These are phyloP conservation scores for Henricia sp. DNA, from an alignment of 53 echinoderm and acorn worm species.

Conservation along the genomic window DNA sequence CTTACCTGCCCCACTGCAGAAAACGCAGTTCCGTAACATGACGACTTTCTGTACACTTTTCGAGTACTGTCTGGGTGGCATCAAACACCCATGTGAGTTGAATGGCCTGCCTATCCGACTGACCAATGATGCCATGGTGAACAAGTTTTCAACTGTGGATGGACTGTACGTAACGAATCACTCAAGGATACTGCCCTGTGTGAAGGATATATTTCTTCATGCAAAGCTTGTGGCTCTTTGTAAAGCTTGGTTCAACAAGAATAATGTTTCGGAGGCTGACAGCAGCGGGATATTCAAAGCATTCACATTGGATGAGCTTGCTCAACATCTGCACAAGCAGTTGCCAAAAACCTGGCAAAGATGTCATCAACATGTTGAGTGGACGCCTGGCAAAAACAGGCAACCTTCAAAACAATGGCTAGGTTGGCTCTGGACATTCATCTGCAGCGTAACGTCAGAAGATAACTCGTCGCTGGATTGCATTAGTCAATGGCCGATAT, in stretches of 20 bases:
- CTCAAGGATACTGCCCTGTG: conserved; percentile 5
- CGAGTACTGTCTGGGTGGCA: conserved; percentile 41
- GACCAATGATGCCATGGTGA: conserved; percentile 47
- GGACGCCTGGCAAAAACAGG: conserved; percentile 40
- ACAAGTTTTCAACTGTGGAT: conserved; percentile 20
- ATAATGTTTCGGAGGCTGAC: background rate
- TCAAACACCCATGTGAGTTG: background rate
- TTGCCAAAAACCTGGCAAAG: conserved; percentile 44
- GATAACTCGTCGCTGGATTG: background rate
- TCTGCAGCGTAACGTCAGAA: conserved; percentile 18
- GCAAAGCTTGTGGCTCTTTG: background rate
- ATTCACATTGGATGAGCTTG: conserved; percentile 50
- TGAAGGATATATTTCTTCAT: conserved; percentile 46
- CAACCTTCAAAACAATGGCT: conserved; percentile 48
- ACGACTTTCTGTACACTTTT: conserved; percentile 11
- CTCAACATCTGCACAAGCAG: background rate
- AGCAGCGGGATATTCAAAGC: conserved; percentile 48
- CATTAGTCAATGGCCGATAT: conserved; percentile 49
- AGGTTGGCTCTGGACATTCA: conserved; percentile 18
- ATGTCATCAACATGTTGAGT: conserved; percentile 26
- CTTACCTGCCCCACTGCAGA: conserved; percentile 10
- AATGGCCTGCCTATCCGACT: conserved; percentile 61
- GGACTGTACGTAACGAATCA: conserved; percentile 18
- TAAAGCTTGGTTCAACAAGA: conserved; percentile 6
- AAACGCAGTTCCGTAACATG: conserved; percentile 16